phyloP scores from a whole-genome alignment of 2,797 vertebrate genomes.

The Oryzias dopingdopingensis region DNA sequence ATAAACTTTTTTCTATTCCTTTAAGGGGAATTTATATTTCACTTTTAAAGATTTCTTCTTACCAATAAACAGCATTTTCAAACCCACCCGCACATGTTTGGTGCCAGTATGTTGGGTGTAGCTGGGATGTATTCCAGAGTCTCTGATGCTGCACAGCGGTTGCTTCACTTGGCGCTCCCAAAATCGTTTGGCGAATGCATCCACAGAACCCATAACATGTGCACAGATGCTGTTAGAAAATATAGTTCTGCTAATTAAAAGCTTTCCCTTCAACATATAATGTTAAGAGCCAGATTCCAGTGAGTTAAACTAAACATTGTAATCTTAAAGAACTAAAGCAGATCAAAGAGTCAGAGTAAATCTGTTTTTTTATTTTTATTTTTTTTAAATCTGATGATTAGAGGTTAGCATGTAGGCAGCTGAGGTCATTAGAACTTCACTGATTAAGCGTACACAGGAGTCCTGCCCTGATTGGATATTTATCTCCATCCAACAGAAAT shows the following conservation, averaged over 20 bases:
- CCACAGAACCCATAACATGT: constrained; percentile 39
- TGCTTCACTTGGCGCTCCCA: constrained; percentile 51
- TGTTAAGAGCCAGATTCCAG: constrained; percentile 5
- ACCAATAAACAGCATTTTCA: constrained; percentile 30
- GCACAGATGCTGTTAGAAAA: constrained; percentile 1
- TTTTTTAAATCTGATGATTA: constrained; percentile 57
- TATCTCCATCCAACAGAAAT: constrained; percentile 77
- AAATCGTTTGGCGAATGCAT: constrained; percentile 44
- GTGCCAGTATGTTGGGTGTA: constrained; percentile 43
- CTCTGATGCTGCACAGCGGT: constrained; percentile 29
- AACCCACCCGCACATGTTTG: constrained; percentile 25
- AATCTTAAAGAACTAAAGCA: constrained; percentile 24
- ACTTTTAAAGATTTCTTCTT: constrained; percentile 15
- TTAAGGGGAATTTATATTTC: neutral
- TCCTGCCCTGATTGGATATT: constrained; percentile 73
- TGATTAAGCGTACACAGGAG: constrained; percentile 71
- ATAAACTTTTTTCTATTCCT: no score
- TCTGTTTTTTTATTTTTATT: constrained; percentile 17
- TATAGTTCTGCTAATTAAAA: neutral
- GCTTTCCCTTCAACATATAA: neutral
- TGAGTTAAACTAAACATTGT: constrained; percentile 22
- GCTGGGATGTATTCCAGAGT: constrained; percentile 14
- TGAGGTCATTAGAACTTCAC: constrained; percentile 72
- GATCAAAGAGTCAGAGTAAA: constrained; percentile 40
- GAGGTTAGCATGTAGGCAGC: constrained; percentile 59